phyloP scores from a whole-genome alignment of 1,140 invertebrate species.

The Sinella curviseta region DNA sequence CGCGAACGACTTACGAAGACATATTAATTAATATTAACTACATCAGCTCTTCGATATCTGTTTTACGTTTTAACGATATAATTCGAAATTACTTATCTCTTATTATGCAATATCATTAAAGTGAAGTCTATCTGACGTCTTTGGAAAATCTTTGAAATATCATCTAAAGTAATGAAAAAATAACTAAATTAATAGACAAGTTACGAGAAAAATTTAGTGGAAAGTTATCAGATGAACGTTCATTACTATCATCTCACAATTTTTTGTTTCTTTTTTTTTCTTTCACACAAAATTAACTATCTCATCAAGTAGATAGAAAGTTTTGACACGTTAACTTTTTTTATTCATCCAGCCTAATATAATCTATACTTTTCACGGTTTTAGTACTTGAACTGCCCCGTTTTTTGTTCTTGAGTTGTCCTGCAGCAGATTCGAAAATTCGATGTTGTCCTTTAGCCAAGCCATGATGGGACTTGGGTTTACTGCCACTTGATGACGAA shows the following conservation, averaged over 20 bases:
- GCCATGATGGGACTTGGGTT: not conserved
- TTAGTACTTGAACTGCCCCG: not conserved
- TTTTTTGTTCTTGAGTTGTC: not conserved
- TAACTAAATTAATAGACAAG: too few relatives aligned
- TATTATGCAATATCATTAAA: too few relatives aligned
- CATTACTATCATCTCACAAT: too few relatives aligned
- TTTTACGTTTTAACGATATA: too few relatives aligned
- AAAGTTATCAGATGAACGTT: too few relatives aligned
- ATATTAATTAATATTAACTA: not conserved
- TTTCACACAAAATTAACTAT: not conserved
- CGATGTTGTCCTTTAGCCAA: conserved; percentile 17
- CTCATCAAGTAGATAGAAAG: not conserved
- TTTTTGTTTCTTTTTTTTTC: too few relatives aligned
- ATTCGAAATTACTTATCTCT: too few relatives aligned
- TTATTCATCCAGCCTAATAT: not conserved
- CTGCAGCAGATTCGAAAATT: not conserved
- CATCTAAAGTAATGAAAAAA: too few relatives aligned
- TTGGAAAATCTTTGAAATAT: too few relatives aligned
- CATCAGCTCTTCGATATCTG: too few relatives aligned
- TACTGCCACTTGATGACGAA: not conserved
- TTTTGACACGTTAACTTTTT: not conserved
- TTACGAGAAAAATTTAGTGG: too few relatives aligned
- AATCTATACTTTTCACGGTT: not conserved
- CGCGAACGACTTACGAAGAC: not conserved
- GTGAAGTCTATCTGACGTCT: too few relatives aligned